Evolutionary conservation across 1,140 invertebrate species (phyloP), one percentile per base, ranked within the genome.

Genomic region (Drosophila chauvacae): DNA sequence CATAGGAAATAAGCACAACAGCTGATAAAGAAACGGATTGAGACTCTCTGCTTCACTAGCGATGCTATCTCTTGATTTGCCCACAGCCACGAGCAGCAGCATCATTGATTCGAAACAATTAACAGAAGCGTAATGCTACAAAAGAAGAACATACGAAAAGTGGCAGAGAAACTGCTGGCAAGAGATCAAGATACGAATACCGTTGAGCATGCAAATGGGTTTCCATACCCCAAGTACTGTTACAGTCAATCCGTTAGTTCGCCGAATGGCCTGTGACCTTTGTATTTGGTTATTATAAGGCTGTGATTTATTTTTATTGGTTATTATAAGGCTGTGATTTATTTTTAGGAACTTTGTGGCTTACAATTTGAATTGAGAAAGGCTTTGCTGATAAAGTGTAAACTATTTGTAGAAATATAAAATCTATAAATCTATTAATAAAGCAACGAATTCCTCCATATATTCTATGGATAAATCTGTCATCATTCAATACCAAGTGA

Each of bases 21-120:
- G 35, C 41, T 20, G 35, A 42, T 57, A 45, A 18, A 60, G 55
- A 56, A 57, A 72, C 62, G 39, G 35, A 74, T 45, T 11, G 11
- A 56, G 55, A 60, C 55, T 68, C 47, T 58, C 23, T 45, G 35
- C 20, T 30, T 20, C 9, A 26, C n/a, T 35, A 33, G 55, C 33
- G 47, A 28, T 62, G 23, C 23, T 48, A 50, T 58, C 44, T 41
- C n/a, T 37, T 26, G 30, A 26, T 30, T 37, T 37, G 35, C 62
- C 33, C 28, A 37, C 11, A 41, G 20, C 18, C 35, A 28, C 35
- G 48, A 28, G 47, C 41, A 57, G 71, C 73, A 57, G 51, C 70
- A 44, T 77, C 73, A 69, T 77, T 69, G 73, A 77, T 77, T 56
- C 62, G 20, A 77, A 50, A 77, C 62, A 77, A 77, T 77, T 55